Evolutionary conservation across 1,140 invertebrate genomes (phyloP).

Genomic region (Panagrolaimus sp.): DNA sequence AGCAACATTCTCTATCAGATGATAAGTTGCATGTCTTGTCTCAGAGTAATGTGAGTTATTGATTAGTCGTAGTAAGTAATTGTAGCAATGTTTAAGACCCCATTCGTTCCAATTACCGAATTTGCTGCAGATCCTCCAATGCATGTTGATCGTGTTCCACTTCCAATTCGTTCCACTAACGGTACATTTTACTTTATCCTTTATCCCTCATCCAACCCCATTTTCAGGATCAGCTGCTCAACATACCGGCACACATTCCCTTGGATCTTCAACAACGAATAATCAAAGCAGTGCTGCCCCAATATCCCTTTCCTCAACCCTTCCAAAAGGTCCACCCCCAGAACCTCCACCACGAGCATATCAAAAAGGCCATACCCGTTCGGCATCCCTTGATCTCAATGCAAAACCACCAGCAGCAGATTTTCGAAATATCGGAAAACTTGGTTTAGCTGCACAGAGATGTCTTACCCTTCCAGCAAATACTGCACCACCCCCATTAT

Average conservation of each 20-base stretch:
- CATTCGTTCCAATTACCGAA: background rate
- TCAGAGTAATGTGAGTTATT: background rate
- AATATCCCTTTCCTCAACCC: conserved; percentile 5
- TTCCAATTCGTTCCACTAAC: background rate
- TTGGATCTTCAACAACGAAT: background rate
- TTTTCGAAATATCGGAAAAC: background rate
- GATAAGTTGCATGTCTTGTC: conserved; percentile 12
- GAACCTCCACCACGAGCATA: background rate
- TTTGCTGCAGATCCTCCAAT: conserved; percentile 15
- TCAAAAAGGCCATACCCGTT: conserved; percentile 9
- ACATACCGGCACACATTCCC: too few relatives aligned
- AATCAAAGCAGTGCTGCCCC: background rate
- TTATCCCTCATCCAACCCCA: background rate
- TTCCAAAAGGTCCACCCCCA: conserved; percentile 4
- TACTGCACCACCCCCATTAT: background rate
- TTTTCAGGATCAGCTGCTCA: too few relatives aligned
- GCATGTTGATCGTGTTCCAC: conserved; percentile 4
- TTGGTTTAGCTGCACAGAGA: background rate
- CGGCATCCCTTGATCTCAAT: conserved; percentile 2
- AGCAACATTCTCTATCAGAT: background rate
- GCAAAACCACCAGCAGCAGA: background rate
- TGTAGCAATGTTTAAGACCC: too few relatives aligned
- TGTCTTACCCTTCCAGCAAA: background rate
- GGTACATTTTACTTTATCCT: background rate
- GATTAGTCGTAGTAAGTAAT: too few relatives aligned